phyloP scores from a whole-genome alignment of 1,140 invertebrate genomes.

The Heliothis subflexa region DNA sequence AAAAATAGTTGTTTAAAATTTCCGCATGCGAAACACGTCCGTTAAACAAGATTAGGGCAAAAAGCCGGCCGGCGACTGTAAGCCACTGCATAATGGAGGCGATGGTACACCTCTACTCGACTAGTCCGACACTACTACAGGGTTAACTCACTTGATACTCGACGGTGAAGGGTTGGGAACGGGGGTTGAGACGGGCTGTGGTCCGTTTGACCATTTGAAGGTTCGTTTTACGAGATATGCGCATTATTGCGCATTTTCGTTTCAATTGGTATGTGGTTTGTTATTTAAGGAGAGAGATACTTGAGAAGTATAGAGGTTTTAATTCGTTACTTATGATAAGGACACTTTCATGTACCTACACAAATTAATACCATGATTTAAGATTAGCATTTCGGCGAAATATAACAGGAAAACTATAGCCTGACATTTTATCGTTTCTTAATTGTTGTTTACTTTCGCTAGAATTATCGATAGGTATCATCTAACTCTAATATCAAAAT shows the following conservation, averaged over 20 bases:
- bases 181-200: neutral
- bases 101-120: slow-evolving; percentile 39
- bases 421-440: too few species aligned
- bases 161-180: slow-evolving; percentile 4
- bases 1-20: slow-evolving; percentile 53
- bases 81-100: slow-evolving; percentile 59
- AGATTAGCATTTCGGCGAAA: too few species aligned
- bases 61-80: slow-evolving; percentile 51
- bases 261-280: neutral
- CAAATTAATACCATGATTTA: too few species aligned
- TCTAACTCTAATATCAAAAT: too few species aligned
- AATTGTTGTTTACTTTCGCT: too few species aligned
- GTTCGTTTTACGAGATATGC: neutral
- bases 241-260: neutral
- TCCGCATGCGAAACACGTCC: slow-evolving; percentile 54
- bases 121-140: slow-evolving; percentile 22
- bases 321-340: too few species aligned
- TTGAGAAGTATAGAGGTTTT: too few species aligned
- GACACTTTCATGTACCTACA: too few species aligned
- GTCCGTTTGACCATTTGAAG: slow-evolving; percentile 7
- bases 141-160: slow-evolving; percentile 35
- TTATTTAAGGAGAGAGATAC: neutral
- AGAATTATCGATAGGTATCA: too few species aligned
- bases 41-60: slow-evolving; percentile 58
- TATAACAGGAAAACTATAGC: too few species aligned